phyloP scores from a whole-genome alignment of 2,113 vertebrate genomes.

The Triplophysa dalaica region DNA sequence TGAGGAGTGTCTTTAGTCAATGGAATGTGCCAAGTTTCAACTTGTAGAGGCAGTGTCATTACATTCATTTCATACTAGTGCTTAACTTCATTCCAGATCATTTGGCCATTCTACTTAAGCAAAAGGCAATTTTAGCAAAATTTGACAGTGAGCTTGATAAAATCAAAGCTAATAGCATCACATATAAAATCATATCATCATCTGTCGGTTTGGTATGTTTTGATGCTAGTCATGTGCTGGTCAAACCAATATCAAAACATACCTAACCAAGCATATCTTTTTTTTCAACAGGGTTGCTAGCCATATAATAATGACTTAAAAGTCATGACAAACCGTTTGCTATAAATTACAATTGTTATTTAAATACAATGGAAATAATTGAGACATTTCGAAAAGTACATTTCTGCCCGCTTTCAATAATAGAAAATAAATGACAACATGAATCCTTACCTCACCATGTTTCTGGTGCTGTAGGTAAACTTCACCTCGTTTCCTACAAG shows the following conservation, averaged over 20 bases:
- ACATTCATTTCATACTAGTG: constrained; percentile 32
- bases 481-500: constrained; percentile 64
- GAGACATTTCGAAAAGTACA: neutral
- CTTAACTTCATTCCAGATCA: neutral
- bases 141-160: neutral
- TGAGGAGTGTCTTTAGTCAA: neutral
- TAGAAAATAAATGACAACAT: neutral
- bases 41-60: constrained; percentile 38
- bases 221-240: too few relatives aligned
- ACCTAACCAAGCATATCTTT: too few relatives aligned
- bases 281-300: too few relatives aligned
- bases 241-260: neutral
- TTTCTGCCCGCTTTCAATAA: neutral
- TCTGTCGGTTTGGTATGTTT: too few relatives aligned
- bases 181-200: neutral
- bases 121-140: neutral
- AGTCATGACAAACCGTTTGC: too few relatives aligned
- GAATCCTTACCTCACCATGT: constrained; percentile 66
- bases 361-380: too few relatives aligned
- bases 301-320: too few relatives aligned
- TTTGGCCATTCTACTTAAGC: neutral
- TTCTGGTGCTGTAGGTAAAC: constrained; percentile 69
- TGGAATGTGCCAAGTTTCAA: constrained; percentile 41
- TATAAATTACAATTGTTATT: too few relatives aligned
- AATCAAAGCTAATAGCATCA: neutral